Conservation (phyloP, 2,888 invertebrate species). For the Amphipoea lucens region DNA sequence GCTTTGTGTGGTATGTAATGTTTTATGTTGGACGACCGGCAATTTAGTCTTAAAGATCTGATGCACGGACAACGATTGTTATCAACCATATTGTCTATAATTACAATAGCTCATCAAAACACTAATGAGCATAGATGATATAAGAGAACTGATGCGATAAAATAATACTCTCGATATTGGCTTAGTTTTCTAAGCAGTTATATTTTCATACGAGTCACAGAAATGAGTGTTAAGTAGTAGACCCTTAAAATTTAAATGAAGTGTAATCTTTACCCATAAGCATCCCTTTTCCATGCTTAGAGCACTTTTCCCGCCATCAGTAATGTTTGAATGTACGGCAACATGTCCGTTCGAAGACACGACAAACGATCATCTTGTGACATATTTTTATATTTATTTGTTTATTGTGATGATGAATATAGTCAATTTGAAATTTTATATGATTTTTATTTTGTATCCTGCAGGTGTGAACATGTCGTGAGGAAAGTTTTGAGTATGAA, state of each 20-base stretch:
- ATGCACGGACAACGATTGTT: conserved; percentile 12
- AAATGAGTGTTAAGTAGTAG: conserved; percentile 25
- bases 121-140: not conserved
- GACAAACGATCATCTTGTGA: conserved; percentile 68
- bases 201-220: conserved; percentile 51
- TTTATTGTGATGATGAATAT: conserved; percentile 80
- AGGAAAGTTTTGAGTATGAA: not conserved
- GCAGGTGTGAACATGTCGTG: not conserved
- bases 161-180: conserved; percentile 35
- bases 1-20: not conserved
- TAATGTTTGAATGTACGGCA: conserved; percentile 46
- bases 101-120: conserved; percentile 17
- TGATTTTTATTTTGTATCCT: conserved; percentile 36
- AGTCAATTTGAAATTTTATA: conserved; percentile 78
- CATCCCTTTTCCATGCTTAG: conserved; percentile 42
- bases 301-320: conserved; percentile 53
- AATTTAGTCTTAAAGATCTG: conserved; percentile 12
- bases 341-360: conserved; percentile 52
- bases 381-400: conserved; percentile 85
- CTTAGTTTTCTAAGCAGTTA: conserved; percentile 50
- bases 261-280: conserved; percentile 15
- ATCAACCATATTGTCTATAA: not conserved
- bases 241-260: conserved; percentile 9
- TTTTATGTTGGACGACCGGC: conserved; percentile 5
- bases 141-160: conserved; percentile 39